Evolutionary conservation across 2,888 invertebrate species (phyloP), one percentile per base, ranked within the genome.

Genomic region (Phyllotreta cruciferae): DNA sequence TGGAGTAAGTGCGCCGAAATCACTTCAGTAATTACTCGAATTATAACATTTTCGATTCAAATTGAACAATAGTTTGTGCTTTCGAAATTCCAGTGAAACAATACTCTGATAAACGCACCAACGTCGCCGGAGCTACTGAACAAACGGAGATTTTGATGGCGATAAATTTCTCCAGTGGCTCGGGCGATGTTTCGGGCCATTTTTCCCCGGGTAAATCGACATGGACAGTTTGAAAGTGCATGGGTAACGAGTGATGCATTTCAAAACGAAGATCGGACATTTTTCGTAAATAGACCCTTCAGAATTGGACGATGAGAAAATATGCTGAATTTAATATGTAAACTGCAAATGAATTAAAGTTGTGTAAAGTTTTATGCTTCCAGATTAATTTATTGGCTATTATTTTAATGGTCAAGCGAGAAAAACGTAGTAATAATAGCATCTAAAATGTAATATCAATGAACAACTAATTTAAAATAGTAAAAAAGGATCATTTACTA

Each of bases 201-300:
- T 38, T 24, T 39, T 35, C n/a, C 42, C 9, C 61, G 35, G 47
- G 57, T 39, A 45, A 9, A 34, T 47, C 7, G 36, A 39, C 11
- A 45, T 47, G 47, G 38, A 63, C 45, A 62, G 67, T 60, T 66
- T 66, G 66, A 68, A 70, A 65, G 63, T 42, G 60, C 68, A 68
- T 47, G 73, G 73, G 73, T 71, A 73, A 73, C 73, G 68, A 63
- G 11, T 38, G 36, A 49, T 68, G 66, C 64, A 57, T 69, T 64
- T 67, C 64, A 63, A 66, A 69, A 52, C 6, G 52, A 53, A 42
- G 24, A 10, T 60, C 10, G 52, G 34, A 53, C 34, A 44, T 37
- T 39, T 52, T 60, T 41, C 7, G 34, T n/a, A 5, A n/a, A n/a
- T n/a, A 2, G 11, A 42, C 36, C 24, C 37, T 56, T 44, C 44